Conservation (phyloP, 2,888 invertebrate genomes). For the Galerucella nymphaeae region DNA sequence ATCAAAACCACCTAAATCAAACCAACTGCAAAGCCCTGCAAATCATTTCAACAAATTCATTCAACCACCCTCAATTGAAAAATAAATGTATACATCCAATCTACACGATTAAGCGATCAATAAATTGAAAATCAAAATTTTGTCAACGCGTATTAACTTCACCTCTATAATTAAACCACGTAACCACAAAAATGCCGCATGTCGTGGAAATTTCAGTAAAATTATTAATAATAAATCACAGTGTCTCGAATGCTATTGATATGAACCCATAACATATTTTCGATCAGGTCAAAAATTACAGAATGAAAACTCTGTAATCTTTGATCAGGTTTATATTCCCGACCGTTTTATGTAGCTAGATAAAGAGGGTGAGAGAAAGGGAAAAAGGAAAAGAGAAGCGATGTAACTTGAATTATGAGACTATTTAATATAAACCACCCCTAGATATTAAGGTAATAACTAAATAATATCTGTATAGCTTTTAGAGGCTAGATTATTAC, state of each 20-base stretch:
- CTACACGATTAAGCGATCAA: background rate
- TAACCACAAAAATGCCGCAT: constrained; percentile 10
- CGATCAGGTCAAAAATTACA: too few relatives aligned
- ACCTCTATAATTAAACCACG: constrained; percentile 2
- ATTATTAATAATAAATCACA: background rate
- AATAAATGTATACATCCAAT: background rate
- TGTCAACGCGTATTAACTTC: background rate
- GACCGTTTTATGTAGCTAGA: background rate
- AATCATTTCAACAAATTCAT: background rate
- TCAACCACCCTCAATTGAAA: background rate
- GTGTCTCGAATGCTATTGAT: background rate
- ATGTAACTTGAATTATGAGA: background rate
- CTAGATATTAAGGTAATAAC: background rate
- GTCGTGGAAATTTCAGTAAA: background rate
- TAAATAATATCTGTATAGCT: background rate
- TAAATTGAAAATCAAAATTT: background rate
- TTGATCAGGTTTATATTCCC: background rate
- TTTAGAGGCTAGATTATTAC: background rate
- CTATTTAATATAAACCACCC: background rate
- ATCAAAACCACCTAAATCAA: background rate
- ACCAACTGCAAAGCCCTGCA: background rate
- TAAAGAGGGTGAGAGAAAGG: background rate
- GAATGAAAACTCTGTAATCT: too few relatives aligned
- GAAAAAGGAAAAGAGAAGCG: background rate
- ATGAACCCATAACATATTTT: background rate